Evolutionary conservation across 2,113 vertebrate genomes (phyloP), one percentile per base, ranked within the genome.

Genomic region (Dolichotis patagonum): DNA sequence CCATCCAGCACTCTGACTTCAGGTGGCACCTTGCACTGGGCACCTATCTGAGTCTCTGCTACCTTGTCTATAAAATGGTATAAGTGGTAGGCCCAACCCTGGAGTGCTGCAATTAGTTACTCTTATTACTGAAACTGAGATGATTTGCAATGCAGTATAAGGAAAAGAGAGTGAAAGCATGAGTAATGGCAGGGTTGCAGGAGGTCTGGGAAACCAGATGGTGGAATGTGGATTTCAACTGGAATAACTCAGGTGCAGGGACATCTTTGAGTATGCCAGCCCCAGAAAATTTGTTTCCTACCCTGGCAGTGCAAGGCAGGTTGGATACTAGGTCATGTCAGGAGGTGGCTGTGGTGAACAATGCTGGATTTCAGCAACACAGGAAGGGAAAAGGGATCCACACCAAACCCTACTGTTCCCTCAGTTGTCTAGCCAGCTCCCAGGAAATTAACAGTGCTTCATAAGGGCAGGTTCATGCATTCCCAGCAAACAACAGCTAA

Each of bases 1-100:
- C 4, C 20, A 38, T 28, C 4, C 12, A 52, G 17, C 0, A 1
- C 75, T 38, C 2, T 2, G 4, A 49, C 10, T 30, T n/a, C 0
- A 28, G 62, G 1, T 3, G 0, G 41, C 16, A 82, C 4, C 24
- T 1, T 32, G 5, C 14, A 11, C 11, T 46, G 19, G 49, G 32
- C 35, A 14, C 35, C 49, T 46, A 6, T 67, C 58, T 4, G 14
- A 0, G 81, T n/a, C 65, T 52, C 35, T 67, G 30, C 17, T n/a
- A 28, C 41, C 17, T 65, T n/a, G 7, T 52, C 43, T 85, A 9
- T 7, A 41, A 78, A 49, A n/a, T 1, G 12, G 9, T 4, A 12
- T 81, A 28, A 52, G 22, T 8, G 43, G 13, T 1, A 65, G 46
- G 8, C 10, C 12, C 52, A 12, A 14, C 0, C n/a, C 11, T 26